Evolutionary conservation across 2,797 vertebrate genomes (phyloP), one percentile per base, ranked within the genome.

Genomic region (Hydrolagus colliei): DNA sequence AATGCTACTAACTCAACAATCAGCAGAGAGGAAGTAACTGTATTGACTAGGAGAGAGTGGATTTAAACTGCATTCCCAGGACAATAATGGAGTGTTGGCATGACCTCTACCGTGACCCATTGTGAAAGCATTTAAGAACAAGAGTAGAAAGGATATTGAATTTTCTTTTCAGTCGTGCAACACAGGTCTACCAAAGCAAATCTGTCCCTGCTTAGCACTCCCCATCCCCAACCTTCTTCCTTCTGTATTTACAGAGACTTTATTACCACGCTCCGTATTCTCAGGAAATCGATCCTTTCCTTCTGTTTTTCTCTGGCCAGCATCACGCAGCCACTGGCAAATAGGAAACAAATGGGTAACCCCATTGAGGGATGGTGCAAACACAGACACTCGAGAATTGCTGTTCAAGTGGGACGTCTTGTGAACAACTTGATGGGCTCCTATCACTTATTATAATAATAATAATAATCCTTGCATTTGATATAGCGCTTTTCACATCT

Each of bases 121-220:
- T 71, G 63, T n/a, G 27, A 71, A 68, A 84, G 32, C 79, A 84
- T 63, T 84, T 71, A 84, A 84, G 79, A 35, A 41, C 68, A 71
- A 84, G 65, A 71, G 63, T 71, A 65, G 22, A 67, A 71, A 35
- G 63, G 79, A 68, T 84, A 84, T 84, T 84, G 65, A 84, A 84
- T 84, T 84, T 68, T 20, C 27, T 71, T 84, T 41, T 71, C 16
- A 84, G 41, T 84, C 67, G 8, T 71, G 63, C 41, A 84, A 84
- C 27, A 84, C 27, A 77, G 75, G 41, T 20, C 16, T 41, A 84
- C 32, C 22, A 67, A 84, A 35, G 32, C 32, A 68, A 84, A n/a
- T 32, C 65, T 67, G 9, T 41, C 68, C 65, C 52, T 71, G 67
- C 41, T 82, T 14, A 76, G 52, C 35, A 84, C 13, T 32, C 32